Evolutionary conservation across 2,113 vertebrate species (phyloP).

Genomic region (Cyrtonyx montezumae): DNA sequence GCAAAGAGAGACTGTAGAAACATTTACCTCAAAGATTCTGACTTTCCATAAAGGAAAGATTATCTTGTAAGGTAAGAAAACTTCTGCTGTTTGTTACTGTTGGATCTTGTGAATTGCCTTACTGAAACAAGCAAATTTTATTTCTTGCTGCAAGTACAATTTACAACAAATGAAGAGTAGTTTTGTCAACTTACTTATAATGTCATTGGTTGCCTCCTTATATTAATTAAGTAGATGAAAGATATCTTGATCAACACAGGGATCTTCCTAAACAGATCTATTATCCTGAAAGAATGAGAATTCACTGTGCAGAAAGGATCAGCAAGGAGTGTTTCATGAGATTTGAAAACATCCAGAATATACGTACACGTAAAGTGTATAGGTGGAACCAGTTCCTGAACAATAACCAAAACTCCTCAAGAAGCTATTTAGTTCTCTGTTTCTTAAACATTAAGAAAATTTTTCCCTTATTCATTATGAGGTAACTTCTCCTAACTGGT

Average conservation of each 20-base stretch:
- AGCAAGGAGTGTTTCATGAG: background rate
- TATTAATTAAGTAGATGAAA: background rate
- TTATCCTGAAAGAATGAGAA: background rate
- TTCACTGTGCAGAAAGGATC: background rate
- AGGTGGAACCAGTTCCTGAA: background rate
- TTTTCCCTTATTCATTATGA: background rate
- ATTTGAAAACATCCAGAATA: background rate
- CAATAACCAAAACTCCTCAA: background rate
- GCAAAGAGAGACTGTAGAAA: background rate
- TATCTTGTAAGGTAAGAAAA: background rate
- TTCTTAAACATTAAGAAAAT: background rate
- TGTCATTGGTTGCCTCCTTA: background rate
- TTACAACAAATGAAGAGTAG: background rate
- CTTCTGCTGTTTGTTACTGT: background rate
- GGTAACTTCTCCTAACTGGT: background rate
- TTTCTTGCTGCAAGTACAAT: background rate
- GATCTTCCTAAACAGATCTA: background rate
- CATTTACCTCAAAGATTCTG: background rate
- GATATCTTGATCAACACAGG: background rate
- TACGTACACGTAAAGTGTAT: fast-evolving
- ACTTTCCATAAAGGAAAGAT: background rate
- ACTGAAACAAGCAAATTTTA: background rate
- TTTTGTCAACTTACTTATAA: background rate
- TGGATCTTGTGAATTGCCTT: background rate
- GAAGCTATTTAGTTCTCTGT: fast-evolving